Evolutionary conservation across 2,888 invertebrate genomes (phyloP), one percentile per base, ranked within the genome.

Genomic region (Lagria hirta): DNA sequence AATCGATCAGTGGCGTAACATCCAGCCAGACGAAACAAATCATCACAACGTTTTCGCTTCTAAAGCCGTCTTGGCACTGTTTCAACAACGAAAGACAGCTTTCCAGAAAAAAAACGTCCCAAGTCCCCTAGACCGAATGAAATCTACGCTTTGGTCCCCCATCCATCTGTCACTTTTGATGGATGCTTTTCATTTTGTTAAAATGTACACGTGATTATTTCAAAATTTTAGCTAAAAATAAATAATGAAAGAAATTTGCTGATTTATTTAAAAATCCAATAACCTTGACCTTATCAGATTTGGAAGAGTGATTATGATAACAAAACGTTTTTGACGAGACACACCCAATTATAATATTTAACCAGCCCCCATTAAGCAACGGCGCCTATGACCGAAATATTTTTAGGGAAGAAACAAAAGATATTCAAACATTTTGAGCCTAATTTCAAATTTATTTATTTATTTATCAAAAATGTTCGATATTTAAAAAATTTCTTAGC

Each of bases 201-300:
- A n/a, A n/a, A n/a, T 26, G 18, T 8, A 22, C 35, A 38, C 38
- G 30, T 30, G 38, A 36, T 17, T 27, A 6, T 12, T 7, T 12
- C 11, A 13, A 35, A 34, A 35, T 35, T 24, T 10, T 20, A 11
- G 6, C 16, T 24, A n/a, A 18, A 18, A 18, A 6, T 18, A 18
- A 5, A 18, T 18, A n/a, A n/a, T n/a, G n/a, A n/a, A n/a, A n/a
- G n/a, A n/a, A n/a, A n/a, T n/a, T n/a, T n/a, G n/a, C n/a, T n/a
- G n/a, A n/a, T n/a, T n/a, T n/a, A n/a, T n/a, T n/a, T n/a, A n/a
- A n/a, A n/a, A n/a, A n/a, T n/a, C 14, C 24, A 16, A n/a, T 12
- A 20, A 16, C 38, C 38, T 38, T 38, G 38, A 38, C 29, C 38
- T 38, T 30, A 38, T 30, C 38, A n/a, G n/a, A n/a, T n/a, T n/a